Percentiles rank a stretch among this genome's conserved stretches.
Conservation (phyloP, 64 coral and sea anemone species). For the Dendrophyllia cribrosa region DNA sequence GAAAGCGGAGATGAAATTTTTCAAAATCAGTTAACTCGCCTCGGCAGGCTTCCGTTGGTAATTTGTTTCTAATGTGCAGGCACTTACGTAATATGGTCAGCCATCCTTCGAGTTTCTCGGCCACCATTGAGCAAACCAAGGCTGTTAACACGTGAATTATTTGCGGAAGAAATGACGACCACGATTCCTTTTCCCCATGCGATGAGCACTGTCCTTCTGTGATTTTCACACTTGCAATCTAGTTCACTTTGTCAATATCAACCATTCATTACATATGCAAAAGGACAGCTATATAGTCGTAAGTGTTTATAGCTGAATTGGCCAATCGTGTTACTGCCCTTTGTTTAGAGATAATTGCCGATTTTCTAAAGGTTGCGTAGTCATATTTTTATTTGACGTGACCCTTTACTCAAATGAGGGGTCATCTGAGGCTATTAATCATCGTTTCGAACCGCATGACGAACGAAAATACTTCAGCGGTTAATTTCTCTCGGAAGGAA, state of each 20-base stretch:
- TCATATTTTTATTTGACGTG: background rate
- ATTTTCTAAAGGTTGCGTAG: conserved; percentile 12
- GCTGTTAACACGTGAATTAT: background rate
- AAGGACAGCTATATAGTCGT: background rate
- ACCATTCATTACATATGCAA: conserved; percentile 19
- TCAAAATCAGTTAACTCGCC: background rate
- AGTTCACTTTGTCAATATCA: conserved; percentile 36
- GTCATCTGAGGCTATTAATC: conserved; percentile 13
- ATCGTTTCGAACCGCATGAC: conserved; percentile 12
- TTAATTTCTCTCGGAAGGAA: background rate
- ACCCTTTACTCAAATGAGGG: background rate
- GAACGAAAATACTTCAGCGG: background rate
- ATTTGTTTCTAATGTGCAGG: background rate
- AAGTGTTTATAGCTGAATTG: conserved; percentile 33
- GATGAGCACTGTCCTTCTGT: background rate
- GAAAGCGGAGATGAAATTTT: background rate
- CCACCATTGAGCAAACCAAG: conserved; percentile 17
- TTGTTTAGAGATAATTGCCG: conserved; percentile 47
- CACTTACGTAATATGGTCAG: conserved; percentile 50
- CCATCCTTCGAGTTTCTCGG: conserved; percentile 36
- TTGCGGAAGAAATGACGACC: conserved; percentile 2
- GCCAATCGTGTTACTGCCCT: background rate
- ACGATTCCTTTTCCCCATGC: background rate
- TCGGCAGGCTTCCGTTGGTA: background rate
- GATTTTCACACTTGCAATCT: conserved; percentile 16